Evolutionary conservation across 2,797 vertebrate species (phyloP).

Genomic region (Epinephelus coioides): DNA sequence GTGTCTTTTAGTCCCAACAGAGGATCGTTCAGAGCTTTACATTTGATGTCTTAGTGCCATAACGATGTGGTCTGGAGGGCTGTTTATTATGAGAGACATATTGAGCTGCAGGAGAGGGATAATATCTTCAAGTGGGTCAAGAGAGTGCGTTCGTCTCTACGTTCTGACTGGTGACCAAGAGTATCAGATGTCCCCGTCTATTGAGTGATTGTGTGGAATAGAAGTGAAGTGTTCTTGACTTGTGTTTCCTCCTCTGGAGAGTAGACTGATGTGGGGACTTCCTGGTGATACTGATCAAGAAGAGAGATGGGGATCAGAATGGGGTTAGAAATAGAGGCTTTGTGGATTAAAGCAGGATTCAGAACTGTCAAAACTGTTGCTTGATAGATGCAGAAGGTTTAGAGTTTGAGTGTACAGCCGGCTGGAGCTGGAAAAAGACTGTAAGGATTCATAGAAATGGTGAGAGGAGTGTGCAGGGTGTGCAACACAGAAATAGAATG

Average conservation of each 20-base stretch:
- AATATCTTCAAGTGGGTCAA: constrained; percentile 78
- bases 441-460: constrained; percentile 54
- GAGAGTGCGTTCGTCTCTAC: constrained; percentile 61
- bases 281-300: constrained; percentile 70
- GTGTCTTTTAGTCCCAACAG: constrained; percentile 63
- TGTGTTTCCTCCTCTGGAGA: constrained; percentile 68
- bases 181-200: constrained; percentile 76
- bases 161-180: constrained; percentile 67
- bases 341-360: constrained; percentile 27
- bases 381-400: constrained; percentile 39
- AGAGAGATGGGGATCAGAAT: constrained; percentile 30
- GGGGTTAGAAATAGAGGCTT: constrained; percentile 18
- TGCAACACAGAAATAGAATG: constrained; percentile 78
- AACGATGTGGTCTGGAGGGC: constrained; percentile 81
- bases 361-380: constrained; percentile 26
- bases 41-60: constrained; percentile 77
- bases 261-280: constrained; percentile 73
- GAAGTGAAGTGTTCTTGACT: constrained; percentile 75
- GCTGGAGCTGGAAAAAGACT: constrained; percentile 61
- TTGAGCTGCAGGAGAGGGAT: constrained; percentile 71
- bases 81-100: constrained; percentile 82
- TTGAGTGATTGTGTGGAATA: constrained; percentile 77
- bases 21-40: constrained; percentile 75
- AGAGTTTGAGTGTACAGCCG: constrained; percentile 34
- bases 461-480: constrained; percentile 52